Evolutionary conservation across 2,797 vertebrate species (phyloP).

Genomic region (Poecilia velifera): DNA sequence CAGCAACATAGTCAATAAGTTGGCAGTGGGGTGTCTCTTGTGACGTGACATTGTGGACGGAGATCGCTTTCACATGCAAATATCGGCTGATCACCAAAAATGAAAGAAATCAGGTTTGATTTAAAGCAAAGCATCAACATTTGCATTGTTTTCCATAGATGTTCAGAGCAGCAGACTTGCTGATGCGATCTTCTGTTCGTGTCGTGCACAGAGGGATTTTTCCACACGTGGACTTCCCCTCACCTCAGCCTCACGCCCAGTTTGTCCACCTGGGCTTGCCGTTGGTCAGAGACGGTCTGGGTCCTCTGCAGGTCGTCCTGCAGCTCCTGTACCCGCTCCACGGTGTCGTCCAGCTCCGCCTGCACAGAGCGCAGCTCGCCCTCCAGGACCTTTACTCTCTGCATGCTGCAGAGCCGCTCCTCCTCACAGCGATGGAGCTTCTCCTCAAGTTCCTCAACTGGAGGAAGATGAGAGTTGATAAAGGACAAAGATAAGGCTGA

Average conservation of each 20-base stretch:
- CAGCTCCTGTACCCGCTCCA: conserved; percentile 83
- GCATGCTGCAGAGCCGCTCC: conserved; percentile 74
- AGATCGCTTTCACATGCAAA: neutral
- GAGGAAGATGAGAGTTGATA: neutral
- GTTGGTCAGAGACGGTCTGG: conserved; percentile 85
- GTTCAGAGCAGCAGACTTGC: neutral
- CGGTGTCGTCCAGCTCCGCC: conserved; percentile 79
- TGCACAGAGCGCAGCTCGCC: conserved; percentile 80
- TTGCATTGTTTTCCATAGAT: neutral
- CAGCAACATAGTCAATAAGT: no score
- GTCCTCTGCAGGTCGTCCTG: conserved; percentile 84
- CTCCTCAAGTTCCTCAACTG: conserved; percentile 88
- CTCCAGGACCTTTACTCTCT: conserved; percentile 82
- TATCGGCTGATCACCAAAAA: neutral
- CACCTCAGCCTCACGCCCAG: conserved; percentile 89
- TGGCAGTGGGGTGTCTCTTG: no score
- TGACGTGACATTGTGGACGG: no score
- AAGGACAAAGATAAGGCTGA: neutral
- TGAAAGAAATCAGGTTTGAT: neutral
- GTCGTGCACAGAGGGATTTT: neutral
- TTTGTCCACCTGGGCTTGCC: conserved; percentile 78
- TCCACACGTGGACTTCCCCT: conserved; percentile 44
- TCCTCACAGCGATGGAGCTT: conserved; percentile 83
- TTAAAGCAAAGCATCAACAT: neutral
- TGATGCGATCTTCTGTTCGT: neutral